Conservation (phyloP, 2,113 vertebrate species). For the Picathartes gymnocephalus region DNA sequence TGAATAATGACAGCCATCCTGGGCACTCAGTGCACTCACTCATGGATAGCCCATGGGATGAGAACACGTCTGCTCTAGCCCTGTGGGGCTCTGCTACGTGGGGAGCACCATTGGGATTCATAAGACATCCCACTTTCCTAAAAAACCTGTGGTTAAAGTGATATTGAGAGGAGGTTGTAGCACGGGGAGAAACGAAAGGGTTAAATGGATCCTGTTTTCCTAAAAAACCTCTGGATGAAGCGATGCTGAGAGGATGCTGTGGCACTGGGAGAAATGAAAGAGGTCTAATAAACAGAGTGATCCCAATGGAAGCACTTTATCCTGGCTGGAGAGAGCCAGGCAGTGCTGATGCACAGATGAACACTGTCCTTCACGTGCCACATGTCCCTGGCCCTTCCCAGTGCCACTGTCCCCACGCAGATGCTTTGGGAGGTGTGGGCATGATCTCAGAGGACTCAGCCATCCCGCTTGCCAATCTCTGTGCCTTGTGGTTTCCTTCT, state of each 20-base stretch:
- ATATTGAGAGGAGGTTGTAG: neutral
- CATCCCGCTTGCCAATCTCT: accelerated
- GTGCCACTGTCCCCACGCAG: accelerated
- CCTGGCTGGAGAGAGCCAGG: neutral
- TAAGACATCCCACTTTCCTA: neutral
- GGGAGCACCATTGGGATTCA: neutral
- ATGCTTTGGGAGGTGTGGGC: neutral
- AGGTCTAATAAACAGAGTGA: neutral
- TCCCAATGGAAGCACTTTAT: neutral
- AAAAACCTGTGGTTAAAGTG: neutral
- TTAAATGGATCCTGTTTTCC: neutral
- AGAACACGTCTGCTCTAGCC: accelerated
- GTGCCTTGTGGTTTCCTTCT: neutral
- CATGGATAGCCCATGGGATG: neutral
- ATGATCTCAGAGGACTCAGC: accelerated
- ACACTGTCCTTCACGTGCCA: accelerated
- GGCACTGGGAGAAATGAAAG: neutral
- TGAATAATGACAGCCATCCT: neutral
- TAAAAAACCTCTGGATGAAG: neutral
- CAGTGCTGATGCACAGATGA: neutral
- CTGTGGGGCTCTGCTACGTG: neutral
- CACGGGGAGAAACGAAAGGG: neutral
- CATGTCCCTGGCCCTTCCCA: neutral
- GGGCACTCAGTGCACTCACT: neutral
- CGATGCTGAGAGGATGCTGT: accelerated